phyloP scores from a whole-genome alignment of 2,888 invertebrate genomes.

The Amblyteles armatorius region DNA sequence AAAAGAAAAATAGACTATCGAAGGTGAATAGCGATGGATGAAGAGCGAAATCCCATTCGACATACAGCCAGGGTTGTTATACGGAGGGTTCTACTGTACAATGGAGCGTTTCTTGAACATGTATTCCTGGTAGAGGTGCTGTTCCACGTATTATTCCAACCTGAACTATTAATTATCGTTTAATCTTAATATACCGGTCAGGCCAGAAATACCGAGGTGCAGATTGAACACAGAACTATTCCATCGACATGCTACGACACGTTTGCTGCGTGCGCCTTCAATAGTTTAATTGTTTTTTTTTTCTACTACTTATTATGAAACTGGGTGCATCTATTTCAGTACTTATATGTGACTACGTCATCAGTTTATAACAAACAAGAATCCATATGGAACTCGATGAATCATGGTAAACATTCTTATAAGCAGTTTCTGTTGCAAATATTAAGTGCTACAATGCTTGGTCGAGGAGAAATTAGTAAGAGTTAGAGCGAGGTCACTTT shows the following conservation, averaged over 20 bases:
- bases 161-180: slow-evolving; percentile 47
- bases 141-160: slow-evolving; percentile 55
- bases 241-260: background rate
- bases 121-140: slow-evolving; percentile 41
- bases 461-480: slow-evolving; percentile 10
- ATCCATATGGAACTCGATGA: background rate
- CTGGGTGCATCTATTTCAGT: slow-evolving; percentile 57
- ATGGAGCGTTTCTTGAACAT: slow-evolving; percentile 16
- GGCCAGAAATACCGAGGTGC: slow-evolving; percentile 12
- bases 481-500: slow-evolving; percentile 14
- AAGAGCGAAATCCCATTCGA: background rate
- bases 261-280: slow-evolving; percentile 29
- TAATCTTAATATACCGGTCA: slow-evolving; percentile 43
- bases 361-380: background rate
- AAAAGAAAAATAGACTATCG: slow-evolving; percentile 48
- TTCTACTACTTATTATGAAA: slow-evolving; percentile 55
- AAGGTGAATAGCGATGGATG: slow-evolving; percentile 10
- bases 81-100: slow-evolving; percentile 2
- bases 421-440: slow-evolving; percentile 48
- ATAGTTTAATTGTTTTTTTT: slow-evolving; percentile 54
- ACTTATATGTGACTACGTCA: slow-evolving; percentile 48
- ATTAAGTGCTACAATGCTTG: slow-evolving; percentile 53
- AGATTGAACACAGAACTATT: slow-evolving; percentile 24
- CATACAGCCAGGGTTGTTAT: background rate
- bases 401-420: slow-evolving; percentile 34